Percentiles rank a stretch among this genome's conserved stretches.
These are phyloP conservation scores for Acrocephalus scirpaceus DNA, from an alignment of 2,797 vertebrate genomes.

Conservation along the genomic window DNA sequence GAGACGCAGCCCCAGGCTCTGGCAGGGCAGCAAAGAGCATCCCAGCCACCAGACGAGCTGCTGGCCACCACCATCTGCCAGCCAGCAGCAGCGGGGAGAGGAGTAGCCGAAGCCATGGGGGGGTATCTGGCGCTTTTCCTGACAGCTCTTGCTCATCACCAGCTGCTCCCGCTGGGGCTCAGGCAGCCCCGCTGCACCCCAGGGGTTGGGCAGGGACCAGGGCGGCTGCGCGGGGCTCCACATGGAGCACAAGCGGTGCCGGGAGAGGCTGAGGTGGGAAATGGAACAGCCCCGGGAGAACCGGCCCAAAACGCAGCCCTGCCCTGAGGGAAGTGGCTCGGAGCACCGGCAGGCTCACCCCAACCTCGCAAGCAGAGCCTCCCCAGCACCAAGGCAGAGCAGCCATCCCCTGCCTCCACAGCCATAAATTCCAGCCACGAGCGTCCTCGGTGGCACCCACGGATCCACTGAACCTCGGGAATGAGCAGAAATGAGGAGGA, in stretches of 20 bases:
- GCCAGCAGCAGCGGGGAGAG: not conserved
- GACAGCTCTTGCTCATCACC: not conserved
- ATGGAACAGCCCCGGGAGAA: not conserved
- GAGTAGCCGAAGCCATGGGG: not conserved
- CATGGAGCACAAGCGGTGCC: rapidly evolving
- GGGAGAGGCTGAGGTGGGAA: not conserved
- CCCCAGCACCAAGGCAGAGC: not conserved
- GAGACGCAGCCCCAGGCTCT: not conserved
- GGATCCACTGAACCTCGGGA: rapidly evolving
- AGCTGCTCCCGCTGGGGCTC: not conserved
- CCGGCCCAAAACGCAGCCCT: rapidly evolving
- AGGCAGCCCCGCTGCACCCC: not conserved
- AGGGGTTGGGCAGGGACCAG: not conserved
- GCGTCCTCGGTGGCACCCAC: not conserved
- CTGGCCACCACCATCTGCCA: slow-evolving; percentile 50
- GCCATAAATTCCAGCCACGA: not conserved
- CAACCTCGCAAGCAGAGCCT: not conserved
- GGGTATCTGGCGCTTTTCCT: not conserved
- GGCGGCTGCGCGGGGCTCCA: not conserved
- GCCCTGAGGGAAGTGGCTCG: not conserved
- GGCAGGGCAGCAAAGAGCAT: slow-evolving; percentile 37
- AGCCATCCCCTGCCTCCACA: not conserved
- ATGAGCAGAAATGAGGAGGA: not conserved
- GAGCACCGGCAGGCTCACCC: not conserved
- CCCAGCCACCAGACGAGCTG: slow-evolving; percentile 39